A percentile compares a stretch with the other conserved stretches of the same genome.
phyloP scores from a whole-genome alignment of 2,797 vertebrate genomes.

The Hoplostethus mediterraneus region DNA sequence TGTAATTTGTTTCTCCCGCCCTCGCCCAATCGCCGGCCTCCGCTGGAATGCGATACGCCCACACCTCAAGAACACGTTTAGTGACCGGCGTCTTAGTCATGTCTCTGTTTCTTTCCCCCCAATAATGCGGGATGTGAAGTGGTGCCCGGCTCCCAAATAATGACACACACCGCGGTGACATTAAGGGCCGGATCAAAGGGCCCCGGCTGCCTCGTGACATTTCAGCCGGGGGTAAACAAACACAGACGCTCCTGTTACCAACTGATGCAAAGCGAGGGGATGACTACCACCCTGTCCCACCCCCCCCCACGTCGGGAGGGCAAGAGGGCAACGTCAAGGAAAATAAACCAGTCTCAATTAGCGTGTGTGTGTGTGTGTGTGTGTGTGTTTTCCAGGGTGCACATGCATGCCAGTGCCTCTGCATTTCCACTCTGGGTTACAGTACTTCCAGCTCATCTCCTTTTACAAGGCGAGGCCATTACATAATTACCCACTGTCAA shows the following conservation, averaged over 20 bases:
- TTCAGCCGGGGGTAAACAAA: slow-evolving; percentile 66
- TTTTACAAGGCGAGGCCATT: slow-evolving; percentile 75
- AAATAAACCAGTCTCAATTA: slow-evolving; percentile 59
- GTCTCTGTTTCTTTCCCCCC: slow-evolving; percentile 53
- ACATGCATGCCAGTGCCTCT: slow-evolving; percentile 20
- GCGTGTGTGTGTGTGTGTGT: background rate
- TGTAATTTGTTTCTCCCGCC: slow-evolving; percentile 27
- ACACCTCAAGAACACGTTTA: slow-evolving; percentile 31
- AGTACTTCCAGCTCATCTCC: slow-evolving; percentile 72
- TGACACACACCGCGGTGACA: slow-evolving; percentile 70
- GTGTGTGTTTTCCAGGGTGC: slow-evolving; percentile 6
- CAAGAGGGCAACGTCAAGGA: slow-evolving; percentile 61
- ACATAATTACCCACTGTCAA: slow-evolving; percentile 75
- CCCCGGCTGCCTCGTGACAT: slow-evolving; percentile 62
- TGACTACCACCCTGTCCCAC: slow-evolving; percentile 50
- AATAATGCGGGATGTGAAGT: slow-evolving; percentile 58
- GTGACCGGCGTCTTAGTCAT: slow-evolving; percentile 57
- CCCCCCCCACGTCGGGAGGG: slow-evolving; percentile 40
- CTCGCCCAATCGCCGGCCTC: slow-evolving; percentile 15
- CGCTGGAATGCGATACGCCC: slow-evolving; percentile 22
- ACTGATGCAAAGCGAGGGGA: slow-evolving; percentile 40
- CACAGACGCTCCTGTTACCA: slow-evolving; percentile 54
- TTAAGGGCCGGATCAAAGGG: slow-evolving; percentile 71
- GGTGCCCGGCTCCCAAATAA: slow-evolving; percentile 59
- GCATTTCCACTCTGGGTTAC: slow-evolving; percentile 62